Base-by-base conservation (phyloP, 1,140 invertebrate species). In the Drosophila arawakana region DNA sequence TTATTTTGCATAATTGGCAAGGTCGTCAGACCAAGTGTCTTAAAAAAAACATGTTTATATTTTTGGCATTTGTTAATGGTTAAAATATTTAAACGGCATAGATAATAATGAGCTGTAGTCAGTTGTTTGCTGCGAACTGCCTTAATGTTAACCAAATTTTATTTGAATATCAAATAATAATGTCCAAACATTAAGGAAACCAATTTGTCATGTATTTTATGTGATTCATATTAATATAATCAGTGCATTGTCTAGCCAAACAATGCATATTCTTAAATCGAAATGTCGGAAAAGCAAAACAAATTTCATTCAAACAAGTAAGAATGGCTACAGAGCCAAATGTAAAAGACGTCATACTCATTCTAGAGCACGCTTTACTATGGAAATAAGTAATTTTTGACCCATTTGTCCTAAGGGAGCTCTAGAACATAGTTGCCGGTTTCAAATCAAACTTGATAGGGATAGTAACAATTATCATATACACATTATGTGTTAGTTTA, bases 1-100 rank as follows among this genome's bases (percentile, higher is more conserved):
- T 67, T 55, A 72, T 52, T 55, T 70, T 66, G 65, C 65, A 77
- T 77, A 70, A 60, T 74, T 77, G 8, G 55, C 81, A 85, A 85
- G 81, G 81, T 86, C 78, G 78, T 70, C n/a, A 11, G 8, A 55
- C 46, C 30, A 57, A 15, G 2, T 57, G 15, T 57, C 57, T 11
- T n/a, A 34, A 61, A 41, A n/a, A 6, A 63, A 57, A 73, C 71
- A 39, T 25, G 65, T 69, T 77, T 46, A 37, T 30, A 30, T 30
- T 30, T 30, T 30, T 30, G 25, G 25, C 6, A 30, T 76, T 52
- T 43, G 49, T 25, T 37, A 50, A 46, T 52, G n/a, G 25, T 47
- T 35, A 62, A 60, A 62, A 50, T 47, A 46, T 66, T 57, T 39
- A 47, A 57, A 50, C 41, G 9, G 37, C 37, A 7, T 5, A 41